Percentiles rank a stretch among this genome's conserved stretches.
phyloP scores from a whole-genome alignment of 1,140 invertebrate species.

The Rhysida immarginata region DNA sequence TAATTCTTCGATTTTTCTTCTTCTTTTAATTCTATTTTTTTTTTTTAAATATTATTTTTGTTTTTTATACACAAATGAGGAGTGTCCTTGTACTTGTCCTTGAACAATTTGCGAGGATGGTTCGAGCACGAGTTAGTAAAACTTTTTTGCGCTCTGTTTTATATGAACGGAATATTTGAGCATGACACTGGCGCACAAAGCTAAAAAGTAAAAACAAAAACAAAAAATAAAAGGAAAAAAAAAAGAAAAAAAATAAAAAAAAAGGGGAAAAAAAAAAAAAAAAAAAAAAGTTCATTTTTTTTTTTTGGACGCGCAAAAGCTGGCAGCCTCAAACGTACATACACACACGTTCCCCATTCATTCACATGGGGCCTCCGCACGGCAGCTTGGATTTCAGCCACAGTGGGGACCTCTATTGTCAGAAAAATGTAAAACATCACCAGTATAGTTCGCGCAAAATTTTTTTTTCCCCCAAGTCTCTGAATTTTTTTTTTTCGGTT shows the following conservation, averaged over 20 bases:
- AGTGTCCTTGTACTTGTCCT: constrained; percentile 2
- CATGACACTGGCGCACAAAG: constrained; percentile 1
- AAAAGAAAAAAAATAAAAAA: no score
- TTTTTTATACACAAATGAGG: neutral
- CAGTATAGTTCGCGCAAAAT: neutral
- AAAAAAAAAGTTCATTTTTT: no score
- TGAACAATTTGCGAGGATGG: neutral
- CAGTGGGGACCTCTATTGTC: constrained; percentile 8
- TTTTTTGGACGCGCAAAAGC: neutral
- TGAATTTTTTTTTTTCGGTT: neutral
- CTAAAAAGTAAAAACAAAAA: neutral
- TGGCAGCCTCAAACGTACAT: no score
- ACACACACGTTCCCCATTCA: neutral
- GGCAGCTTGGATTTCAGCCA: no score
- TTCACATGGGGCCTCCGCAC: neutral
- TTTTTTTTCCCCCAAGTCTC: neutral
- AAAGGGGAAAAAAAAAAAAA: no score
- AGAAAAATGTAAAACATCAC: constrained; percentile 5
- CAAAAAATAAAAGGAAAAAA: neutral
- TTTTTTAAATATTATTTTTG: neutral
- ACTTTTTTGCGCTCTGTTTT: neutral
- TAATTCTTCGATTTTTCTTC: no score
- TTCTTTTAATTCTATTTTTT: no score
- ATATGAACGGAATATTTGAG: constrained; percentile 8
- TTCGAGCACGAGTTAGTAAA: neutral